phyloP scores from a whole-genome alignment of 2,888 invertebrate genomes.

The Bellardia bayeri region DNA sequence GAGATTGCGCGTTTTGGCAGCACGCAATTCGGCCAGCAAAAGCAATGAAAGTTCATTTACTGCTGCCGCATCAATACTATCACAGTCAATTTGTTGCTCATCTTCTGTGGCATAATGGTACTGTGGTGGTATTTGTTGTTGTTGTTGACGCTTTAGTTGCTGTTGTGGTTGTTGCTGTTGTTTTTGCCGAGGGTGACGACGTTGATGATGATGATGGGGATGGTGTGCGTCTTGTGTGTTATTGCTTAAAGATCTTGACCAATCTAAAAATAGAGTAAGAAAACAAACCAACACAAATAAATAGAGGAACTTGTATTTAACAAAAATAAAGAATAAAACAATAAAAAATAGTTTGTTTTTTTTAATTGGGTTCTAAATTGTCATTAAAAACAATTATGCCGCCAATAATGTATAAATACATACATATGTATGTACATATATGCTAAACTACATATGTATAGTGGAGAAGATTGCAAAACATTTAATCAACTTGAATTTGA shows the following conservation, averaged over 20 bases:
- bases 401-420: slow-evolving; percentile 19
- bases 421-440: too few relatives aligned
- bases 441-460: too few relatives aligned
- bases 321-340: slow-evolving; percentile 7
- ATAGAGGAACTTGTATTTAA: slow-evolving; percentile 44
- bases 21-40: slow-evolving; percentile 91
- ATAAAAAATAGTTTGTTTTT: slow-evolving; percentile 17
- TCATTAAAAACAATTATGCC: slow-evolving; percentile 51
- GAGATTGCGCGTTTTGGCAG: slow-evolving; percentile 91
- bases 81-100: slow-evolving; percentile 69
- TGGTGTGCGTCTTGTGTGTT: slow-evolving; percentile 76
- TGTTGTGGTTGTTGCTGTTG: slow-evolving; percentile 48
- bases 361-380: slow-evolving; percentile 48
- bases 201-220: slow-evolving; percentile 38
- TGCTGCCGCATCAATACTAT: slow-evolving; percentile 80
- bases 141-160: slow-evolving; percentile 38
- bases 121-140: slow-evolving; percentile 46
- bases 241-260: slow-evolving; percentile 83
- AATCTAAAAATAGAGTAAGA: slow-evolving; percentile 78
- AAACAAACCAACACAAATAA: slow-evolving; percentile 37
- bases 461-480: not conserved
- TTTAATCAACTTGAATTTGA: too few relatives aligned
- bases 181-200: slow-evolving; percentile 23
- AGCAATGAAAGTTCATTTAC: slow-evolving; percentile 88
- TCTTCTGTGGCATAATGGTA: slow-evolving; percentile 64